Evolutionary conservation across 1,140 invertebrate genomes (phyloP).

Genomic region (Homarus americanus): DNA sequence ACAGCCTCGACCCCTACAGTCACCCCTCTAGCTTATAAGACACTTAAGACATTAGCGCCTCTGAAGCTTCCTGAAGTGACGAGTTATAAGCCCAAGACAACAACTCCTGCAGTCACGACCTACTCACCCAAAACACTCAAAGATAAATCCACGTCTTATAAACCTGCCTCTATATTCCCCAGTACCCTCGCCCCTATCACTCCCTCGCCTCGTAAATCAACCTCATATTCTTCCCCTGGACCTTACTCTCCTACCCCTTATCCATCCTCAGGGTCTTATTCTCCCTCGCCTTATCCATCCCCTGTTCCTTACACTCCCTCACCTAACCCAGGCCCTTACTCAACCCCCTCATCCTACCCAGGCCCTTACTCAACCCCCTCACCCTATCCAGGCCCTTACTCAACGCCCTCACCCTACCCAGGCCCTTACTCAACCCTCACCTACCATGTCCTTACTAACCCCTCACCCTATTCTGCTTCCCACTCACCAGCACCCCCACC

Average conservation of each 20-base stretch:
- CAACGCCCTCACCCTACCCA: background rate
- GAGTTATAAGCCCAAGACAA: constrained; percentile 21
- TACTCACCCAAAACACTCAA: background rate
- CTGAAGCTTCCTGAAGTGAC: constrained; percentile 54
- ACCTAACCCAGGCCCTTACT: constrained; percentile 2
- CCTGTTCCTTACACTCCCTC: background rate
- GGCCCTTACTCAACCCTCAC: background rate
- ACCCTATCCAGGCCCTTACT: constrained; percentile 5
- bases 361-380: background rate
- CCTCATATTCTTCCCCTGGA: constrained; percentile 4
- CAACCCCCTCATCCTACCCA: constrained; percentile 1
- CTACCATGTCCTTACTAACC: background rate
- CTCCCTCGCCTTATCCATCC: constrained; percentile 31
- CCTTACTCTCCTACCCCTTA: constrained; percentile 25
- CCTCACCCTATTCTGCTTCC: background rate
- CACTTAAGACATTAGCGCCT: background rate
- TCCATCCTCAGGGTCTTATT: background rate
- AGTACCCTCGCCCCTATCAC: background rate
- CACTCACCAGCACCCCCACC: background rate
- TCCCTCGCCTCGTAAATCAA: background rate
- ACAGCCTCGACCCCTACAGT: background rate
- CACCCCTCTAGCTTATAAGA: background rate
- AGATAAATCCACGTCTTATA: background rate
- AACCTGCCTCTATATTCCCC: background rate
- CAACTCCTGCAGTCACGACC: background rate